These are phyloP conservation scores for Heliocidaris erythrogramma DNA, from an alignment of 35 echinoderm and acorn worm genomes.

Conservation along the genomic window DNA sequence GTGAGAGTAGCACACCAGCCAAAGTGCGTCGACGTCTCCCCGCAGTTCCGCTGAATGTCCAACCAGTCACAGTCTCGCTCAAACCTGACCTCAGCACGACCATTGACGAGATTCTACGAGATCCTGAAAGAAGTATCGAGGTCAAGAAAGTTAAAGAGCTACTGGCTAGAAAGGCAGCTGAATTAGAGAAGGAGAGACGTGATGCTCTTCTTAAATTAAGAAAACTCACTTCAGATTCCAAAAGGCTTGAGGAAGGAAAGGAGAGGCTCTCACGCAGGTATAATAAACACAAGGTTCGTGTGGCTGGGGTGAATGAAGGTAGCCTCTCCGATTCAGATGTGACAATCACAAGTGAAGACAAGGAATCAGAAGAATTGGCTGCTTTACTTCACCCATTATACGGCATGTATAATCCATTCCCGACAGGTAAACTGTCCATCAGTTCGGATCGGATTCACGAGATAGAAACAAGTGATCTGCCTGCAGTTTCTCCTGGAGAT, in stretches of 20 bases:
- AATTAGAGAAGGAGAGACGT: slow-evolving; percentile 77
- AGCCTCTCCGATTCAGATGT: slow-evolving; percentile 85
- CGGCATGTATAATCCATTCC: slow-evolving; percentile 36
- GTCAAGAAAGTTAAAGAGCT: slow-evolving; percentile 80
- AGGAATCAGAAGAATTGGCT: slow-evolving; percentile 40
- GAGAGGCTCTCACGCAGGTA: slow-evolving; percentile 55
- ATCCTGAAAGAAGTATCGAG: slow-evolving; percentile 71
- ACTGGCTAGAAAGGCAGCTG: slow-evolving; percentile 81
- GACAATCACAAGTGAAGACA: slow-evolving; percentile 45
- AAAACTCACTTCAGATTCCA: slow-evolving; percentile 49
- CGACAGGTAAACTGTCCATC: slow-evolving; percentile 37
- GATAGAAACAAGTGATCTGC: slow-evolving; percentile 34
- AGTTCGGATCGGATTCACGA: slow-evolving; percentile 45
- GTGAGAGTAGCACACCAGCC: slow-evolving; percentile 66
- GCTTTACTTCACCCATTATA: slow-evolving; percentile 42
- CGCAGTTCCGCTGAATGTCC: slow-evolving; percentile 61
- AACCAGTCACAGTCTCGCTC: slow-evolving; percentile 52
- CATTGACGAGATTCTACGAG: slow-evolving; percentile 50
- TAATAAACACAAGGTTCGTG: slow-evolving; percentile 49
- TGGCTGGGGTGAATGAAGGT: slow-evolving; percentile 63
- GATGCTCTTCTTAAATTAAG: slow-evolving; percentile 67
- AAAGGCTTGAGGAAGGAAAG: slow-evolving; percentile 52
- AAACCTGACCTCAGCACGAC: neutral
- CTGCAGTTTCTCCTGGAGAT: slow-evolving; percentile 18
- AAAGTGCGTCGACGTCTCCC: slow-evolving; percentile 83